Percentiles rank a stretch among this genome's conserved stretches.
These are phyloP conservation scores for Epizoanthus stellaris DNA, from an alignment of 92 coral and sea anemone genomes.

Conservation along the genomic window DNA sequence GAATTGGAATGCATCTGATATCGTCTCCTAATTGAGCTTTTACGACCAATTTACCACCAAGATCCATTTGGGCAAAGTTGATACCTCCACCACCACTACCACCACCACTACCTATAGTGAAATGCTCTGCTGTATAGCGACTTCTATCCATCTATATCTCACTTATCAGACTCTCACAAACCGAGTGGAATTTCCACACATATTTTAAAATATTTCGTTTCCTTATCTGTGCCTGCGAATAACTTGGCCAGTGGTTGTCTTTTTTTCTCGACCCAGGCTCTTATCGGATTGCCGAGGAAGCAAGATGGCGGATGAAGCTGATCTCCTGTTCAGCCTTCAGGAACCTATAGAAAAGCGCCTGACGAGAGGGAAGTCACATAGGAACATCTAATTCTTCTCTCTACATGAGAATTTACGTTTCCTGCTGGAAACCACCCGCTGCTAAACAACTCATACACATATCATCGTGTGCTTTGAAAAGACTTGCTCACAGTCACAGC, in stretches of 20 bases:
- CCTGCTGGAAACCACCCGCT: too few relatives aligned
- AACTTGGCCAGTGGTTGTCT: constrained; percentile 18
- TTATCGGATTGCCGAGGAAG: background rate
- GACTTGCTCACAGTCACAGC: background rate
- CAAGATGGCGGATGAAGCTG: background rate
- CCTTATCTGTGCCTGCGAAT: background rate
- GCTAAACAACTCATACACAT: background rate
- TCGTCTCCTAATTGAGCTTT: constrained; percentile 99
- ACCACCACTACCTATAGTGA: constrained; percentile 69
- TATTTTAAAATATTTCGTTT: background rate
- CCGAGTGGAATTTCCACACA: background rate
- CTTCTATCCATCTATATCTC: constrained; percentile 21
- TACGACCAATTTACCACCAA: constrained; percentile 87
- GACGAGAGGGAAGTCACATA: background rate
- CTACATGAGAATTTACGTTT: background rate
- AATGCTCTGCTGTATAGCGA: constrained; percentile 79
- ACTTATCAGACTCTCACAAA: background rate
- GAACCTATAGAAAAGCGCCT: background rate
- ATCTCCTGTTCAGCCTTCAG: too few relatives aligned
- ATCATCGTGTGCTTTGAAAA: background rate
- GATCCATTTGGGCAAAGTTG: constrained; percentile 84
- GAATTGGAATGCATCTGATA: constrained; percentile 95
- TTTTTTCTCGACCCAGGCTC: constrained; percentile 22
- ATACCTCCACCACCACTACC: constrained; percentile 70
- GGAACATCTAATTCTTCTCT: background rate